Evolutionary conservation across 2,797 vertebrate species (phyloP).

Genomic region (Pseudotriccus pelzelni): DNA sequence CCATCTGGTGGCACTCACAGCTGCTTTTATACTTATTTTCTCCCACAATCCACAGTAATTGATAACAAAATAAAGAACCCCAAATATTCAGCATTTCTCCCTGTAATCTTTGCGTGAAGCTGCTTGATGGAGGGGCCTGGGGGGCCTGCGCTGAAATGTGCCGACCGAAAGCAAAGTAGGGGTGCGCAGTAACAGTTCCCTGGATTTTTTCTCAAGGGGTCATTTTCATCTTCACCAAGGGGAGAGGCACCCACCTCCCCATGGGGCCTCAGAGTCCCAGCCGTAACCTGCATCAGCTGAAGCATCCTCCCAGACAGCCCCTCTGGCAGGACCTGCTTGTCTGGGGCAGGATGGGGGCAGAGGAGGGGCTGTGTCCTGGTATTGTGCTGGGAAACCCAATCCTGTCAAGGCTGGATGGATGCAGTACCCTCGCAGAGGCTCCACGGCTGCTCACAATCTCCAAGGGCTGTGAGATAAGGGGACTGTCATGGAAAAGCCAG

Average conservation of each 20-base stretch:
- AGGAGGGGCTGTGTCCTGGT: not conserved
- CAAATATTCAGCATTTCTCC: rapidly evolving
- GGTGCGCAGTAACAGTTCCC: rapidly evolving
- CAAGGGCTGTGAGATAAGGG: slow-evolving; percentile 4
- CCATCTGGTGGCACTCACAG: not conserved
- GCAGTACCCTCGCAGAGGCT: not conserved
- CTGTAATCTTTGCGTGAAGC: rapidly evolving
- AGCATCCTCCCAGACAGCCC: not conserved
- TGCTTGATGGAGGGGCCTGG: rapidly evolving
- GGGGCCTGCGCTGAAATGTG: not conserved
- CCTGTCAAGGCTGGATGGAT: not conserved
- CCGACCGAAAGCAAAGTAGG: not conserved
- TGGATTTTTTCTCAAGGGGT: not conserved
- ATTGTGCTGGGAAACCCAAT: rapidly evolving
- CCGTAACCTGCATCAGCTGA: not conserved
- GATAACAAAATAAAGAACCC: not conserved
- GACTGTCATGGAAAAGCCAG: not conserved
- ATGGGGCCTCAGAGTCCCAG: rapidly evolving
- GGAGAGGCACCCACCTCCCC: not conserved
- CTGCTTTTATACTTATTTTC: not conserved
- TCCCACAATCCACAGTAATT: rapidly evolving
- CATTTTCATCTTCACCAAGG: rapidly evolving
- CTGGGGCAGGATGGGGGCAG: not conserved
- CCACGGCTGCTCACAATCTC: not conserved
- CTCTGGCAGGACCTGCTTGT: rapidly evolving